phyloP scores from a whole-genome alignment of 2,797 vertebrate species.

The Chloroceryle inda region DNA sequence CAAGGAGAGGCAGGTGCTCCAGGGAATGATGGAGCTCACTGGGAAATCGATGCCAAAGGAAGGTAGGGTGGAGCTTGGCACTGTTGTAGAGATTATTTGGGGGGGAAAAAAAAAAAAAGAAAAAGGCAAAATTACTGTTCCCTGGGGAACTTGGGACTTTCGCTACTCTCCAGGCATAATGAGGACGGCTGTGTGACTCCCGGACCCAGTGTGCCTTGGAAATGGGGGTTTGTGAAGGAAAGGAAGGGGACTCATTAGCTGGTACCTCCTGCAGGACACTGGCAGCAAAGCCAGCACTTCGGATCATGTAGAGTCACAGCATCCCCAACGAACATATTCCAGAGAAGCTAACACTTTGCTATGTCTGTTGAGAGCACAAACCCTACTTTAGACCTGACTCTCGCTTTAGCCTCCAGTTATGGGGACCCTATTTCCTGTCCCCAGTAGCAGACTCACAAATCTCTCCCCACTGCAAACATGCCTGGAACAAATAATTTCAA shows the following conservation, averaged over 20 bases:
- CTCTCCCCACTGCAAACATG: not conserved
- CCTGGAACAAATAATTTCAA: not conserved
- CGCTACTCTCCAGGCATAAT: not conserved
- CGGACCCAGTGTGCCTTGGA: not conserved
- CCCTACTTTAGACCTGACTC: not conserved
- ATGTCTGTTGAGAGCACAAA: not conserved
- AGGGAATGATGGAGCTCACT: not conserved
- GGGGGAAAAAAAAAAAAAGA: slow-evolving; percentile 20
- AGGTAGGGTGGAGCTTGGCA: not conserved
- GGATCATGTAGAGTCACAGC: accelerated
- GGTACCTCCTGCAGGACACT: not conserved
- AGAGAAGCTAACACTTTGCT: not conserved
- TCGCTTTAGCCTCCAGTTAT: not conserved
- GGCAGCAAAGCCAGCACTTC: accelerated
- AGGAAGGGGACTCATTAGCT: not conserved
- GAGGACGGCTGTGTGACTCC: not conserved
- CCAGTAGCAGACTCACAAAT: not conserved
- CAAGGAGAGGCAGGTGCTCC: not conserved
- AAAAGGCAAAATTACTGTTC: accelerated
- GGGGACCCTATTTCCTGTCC: not conserved
- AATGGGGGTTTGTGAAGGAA: not conserved
- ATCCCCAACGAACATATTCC: not conserved
- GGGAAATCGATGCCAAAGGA: not conserved
- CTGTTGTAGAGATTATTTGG: not conserved
- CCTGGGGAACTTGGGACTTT: not conserved